These are phyloP conservation scores for Apistogramma diplotaenia DNA, from an alignment of 2,113 vertebrate genomes.

Conservation along the genomic window DNA sequence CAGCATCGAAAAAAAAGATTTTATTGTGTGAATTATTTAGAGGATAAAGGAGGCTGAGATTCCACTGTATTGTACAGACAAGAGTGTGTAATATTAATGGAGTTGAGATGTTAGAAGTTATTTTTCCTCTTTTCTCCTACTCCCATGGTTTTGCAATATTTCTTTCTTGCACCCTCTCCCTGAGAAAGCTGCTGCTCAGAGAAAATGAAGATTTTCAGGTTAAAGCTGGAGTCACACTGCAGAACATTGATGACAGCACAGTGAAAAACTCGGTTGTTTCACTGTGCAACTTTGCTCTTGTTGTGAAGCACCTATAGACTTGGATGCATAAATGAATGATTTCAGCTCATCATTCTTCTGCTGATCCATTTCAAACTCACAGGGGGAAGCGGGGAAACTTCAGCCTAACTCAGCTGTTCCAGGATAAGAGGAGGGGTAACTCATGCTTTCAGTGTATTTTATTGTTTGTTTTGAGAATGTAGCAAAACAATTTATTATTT, in stretches of 20 bases:
- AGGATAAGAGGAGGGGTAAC: too few relatives aligned
- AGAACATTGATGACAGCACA: neutral
- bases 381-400: neutral
- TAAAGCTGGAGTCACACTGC: neutral
- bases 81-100: slow-evolving; percentile 72
- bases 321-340: too few relatives aligned
- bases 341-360: too few relatives aligned
- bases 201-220: neutral
- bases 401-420: too few relatives aligned
- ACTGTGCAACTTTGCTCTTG: neutral
- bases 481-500: neutral
- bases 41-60: slow-evolving; percentile 67
- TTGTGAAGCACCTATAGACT: neutral
- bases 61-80: slow-evolving; percentile 65
- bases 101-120: slow-evolving; percentile 51
- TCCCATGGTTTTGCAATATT: slow-evolving; percentile 6
- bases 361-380: too few relatives aligned
- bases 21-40: slow-evolving; percentile 72
- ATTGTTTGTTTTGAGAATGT: neutral
- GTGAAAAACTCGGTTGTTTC: neutral
- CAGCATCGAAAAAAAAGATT: slow-evolving; percentile 52
- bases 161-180: slow-evolving; percentile 8
- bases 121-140: slow-evolving; percentile 14
- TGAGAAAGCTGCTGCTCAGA: neutral
- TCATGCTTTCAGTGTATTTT: too few relatives aligned